A percentile compares a stretch with the other conserved stretches of the same genome.
Conservation (phyloP, 2,113 vertebrate genomes). For the Zosterops hypoxanthus region DNA sequence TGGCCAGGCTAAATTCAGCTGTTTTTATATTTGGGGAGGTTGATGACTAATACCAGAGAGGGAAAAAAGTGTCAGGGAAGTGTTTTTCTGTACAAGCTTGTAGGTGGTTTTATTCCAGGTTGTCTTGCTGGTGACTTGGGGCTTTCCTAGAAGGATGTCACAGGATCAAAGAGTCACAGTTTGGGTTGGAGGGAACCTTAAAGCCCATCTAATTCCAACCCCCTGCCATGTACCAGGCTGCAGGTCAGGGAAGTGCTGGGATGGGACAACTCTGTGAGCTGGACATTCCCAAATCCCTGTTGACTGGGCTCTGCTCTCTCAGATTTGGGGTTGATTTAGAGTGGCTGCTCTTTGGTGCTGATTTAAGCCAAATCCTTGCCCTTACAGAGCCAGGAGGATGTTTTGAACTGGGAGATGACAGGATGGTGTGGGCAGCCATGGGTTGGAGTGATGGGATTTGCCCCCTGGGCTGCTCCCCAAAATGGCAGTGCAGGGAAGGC, state of each 20-base stretch:
- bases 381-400: not conserved
- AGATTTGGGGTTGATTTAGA: not conserved
- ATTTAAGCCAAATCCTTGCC: not conserved
- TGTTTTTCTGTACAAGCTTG: not conserved
- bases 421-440: not conserved
- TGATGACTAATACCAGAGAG: not conserved
- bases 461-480: not conserved
- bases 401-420: not conserved
- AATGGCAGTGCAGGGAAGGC: not conserved
- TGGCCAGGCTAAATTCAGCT: not conserved
- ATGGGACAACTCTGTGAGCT: not conserved
- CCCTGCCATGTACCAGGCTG: not conserved
- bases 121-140: not conserved
- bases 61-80: not conserved
- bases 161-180: not conserved
- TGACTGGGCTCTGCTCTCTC: not conserved
- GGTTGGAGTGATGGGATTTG: too few relatives aligned
- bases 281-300: not conserved
- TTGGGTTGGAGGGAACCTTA: not conserved
- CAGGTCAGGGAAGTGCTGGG: not conserved
- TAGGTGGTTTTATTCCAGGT: not conserved
- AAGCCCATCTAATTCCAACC: not conserved
- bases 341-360: not conserved
- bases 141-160: not conserved
- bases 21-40: not conserved